phyloP scores from a whole-genome alignment of 1,140 invertebrate genomes.

The Drosophila paulistorum region DNA sequence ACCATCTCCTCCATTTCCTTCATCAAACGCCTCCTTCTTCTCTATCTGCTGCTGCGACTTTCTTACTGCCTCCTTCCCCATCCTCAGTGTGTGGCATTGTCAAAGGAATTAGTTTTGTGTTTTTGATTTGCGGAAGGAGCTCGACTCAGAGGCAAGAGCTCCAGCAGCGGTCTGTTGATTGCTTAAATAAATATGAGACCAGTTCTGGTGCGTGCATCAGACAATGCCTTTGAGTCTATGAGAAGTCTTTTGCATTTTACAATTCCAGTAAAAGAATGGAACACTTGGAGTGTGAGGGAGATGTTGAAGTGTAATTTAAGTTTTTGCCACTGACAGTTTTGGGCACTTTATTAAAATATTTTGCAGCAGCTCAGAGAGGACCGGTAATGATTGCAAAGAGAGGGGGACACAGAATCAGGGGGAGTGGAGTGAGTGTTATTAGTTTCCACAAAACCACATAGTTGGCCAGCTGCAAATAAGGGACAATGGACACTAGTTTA shows the following conservation, averaged over 20 bases:
- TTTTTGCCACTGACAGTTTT: slow-evolving; percentile 74
- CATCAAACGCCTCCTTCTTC: neutral
- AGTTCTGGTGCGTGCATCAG: slow-evolving; percentile 64
- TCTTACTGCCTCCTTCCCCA: neutral
- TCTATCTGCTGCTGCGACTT: neutral
- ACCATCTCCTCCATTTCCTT: neutral
- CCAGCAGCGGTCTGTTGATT: slow-evolving; percentile 74
- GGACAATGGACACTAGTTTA: slow-evolving; percentile 7
- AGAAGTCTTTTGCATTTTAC: slow-evolving; percentile 58
- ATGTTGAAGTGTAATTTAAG: slow-evolving; percentile 62
- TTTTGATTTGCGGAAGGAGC: slow-evolving; percentile 77
- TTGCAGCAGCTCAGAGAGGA: slow-evolving; percentile 46
- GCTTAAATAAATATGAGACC: slow-evolving; percentile 80
- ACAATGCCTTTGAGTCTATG: slow-evolving; percentile 67
- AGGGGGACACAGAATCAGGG: neutral
- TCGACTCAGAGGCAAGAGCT: slow-evolving; percentile 34
- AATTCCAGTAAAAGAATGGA: slow-evolving; percentile 37
- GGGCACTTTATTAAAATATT: slow-evolving; percentile 79
- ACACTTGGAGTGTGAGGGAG: neutral
- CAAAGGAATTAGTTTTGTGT: slow-evolving; percentile 81
- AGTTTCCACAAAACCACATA: slow-evolving; percentile 21
- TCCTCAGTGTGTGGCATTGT: slow-evolving; percentile 70
- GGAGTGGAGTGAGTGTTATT: slow-evolving; percentile 14
- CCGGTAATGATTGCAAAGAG: slow-evolving; percentile 62
- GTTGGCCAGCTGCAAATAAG: slow-evolving; percentile 20